Conservation (phyloP, 2,888 invertebrate genomes). For the Megaustenia siamemsis region DNA sequence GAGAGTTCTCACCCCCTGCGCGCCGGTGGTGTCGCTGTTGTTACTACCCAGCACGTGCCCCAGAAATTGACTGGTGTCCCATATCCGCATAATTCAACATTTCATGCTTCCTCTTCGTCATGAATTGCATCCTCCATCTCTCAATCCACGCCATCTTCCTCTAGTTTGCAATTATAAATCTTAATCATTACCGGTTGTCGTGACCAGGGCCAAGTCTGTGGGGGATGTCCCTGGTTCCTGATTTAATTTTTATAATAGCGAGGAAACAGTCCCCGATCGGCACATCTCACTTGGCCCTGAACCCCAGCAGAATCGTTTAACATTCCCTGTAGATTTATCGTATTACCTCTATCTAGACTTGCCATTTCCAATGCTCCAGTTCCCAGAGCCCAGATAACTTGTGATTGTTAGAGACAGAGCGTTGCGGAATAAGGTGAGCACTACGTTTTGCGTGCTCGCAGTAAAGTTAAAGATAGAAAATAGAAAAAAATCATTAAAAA, state of each 20-base stretch:
- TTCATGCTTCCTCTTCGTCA: neutral
- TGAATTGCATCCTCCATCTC: too few species aligned
- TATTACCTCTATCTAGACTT: neutral
- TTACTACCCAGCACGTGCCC: neutral
- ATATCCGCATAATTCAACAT: neutral
- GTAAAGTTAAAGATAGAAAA: too few species aligned
- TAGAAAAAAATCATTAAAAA: too few species aligned
- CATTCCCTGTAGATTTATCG: neutral
- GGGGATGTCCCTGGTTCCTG: neutral
- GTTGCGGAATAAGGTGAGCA: too few species aligned
- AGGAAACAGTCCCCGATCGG: neutral
- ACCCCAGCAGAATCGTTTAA: neutral
- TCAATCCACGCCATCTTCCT: neutral
- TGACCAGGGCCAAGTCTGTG: too few species aligned
- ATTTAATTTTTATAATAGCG: conserved; percentile 28
- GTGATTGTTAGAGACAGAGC: too few species aligned
- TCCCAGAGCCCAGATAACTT: too few species aligned
- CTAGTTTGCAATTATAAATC: conserved; percentile 30
- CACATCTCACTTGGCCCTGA: neutral
- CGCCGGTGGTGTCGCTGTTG: neutral
- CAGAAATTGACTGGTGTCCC: neutral
- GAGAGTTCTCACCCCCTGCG: neutral
- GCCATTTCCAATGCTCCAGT: too few species aligned
- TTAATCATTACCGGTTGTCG: neutral
- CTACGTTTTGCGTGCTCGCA: too few species aligned